Conservation (phyloP, 2,113 vertebrate genomes). For the Bubalus kerabau region DNA sequence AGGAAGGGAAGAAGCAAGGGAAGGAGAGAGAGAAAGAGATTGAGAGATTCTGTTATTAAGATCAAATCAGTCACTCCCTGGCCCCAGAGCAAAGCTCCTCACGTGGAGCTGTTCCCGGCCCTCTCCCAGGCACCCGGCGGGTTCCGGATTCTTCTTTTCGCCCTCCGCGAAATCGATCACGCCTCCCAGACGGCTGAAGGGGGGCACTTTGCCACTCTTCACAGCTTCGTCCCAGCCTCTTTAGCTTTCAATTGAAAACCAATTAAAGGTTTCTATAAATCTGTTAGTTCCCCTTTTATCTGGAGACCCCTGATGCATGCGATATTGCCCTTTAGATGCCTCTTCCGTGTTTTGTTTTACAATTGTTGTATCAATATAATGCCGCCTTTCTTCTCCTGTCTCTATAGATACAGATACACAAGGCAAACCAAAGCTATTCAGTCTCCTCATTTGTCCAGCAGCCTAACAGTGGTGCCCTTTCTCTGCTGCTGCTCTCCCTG, state of each 20-base stretch:
- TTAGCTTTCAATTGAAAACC: conserved; percentile 82
- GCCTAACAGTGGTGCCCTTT: conserved; percentile 84
- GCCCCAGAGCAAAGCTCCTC: not conserved
- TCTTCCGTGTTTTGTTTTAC: conserved; percentile 83
- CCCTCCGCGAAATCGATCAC: not conserved
- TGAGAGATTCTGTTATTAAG: not conserved
- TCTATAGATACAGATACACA: conserved; percentile 88
- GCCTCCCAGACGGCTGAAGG: not conserved
- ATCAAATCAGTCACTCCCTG: not conserved
- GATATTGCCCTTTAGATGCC: conserved; percentile 83
- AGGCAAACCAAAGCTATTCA: conserved; percentile 84
- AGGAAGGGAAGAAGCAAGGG: not conserved
- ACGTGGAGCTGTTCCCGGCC: not conserved
- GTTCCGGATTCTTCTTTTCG: not conserved
- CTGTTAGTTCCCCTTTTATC: conserved; percentile 76
- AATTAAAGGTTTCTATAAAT: conserved; percentile 84
- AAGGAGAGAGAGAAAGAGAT: not conserved
- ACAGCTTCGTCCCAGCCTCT: conserved; percentile 61
- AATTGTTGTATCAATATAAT: conserved; percentile 87
- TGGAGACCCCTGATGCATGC: conserved; percentile 78
- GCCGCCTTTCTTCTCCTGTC: conserved; percentile 84
- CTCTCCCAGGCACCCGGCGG: not conserved
- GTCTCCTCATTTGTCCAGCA: conserved; percentile 83
- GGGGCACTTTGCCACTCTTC: conserved; percentile 62
- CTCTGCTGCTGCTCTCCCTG: conserved; percentile 78